phyloP scores from a whole-genome alignment of 2,797 vertebrate genomes.

The Aeoliscus strigatus region DNA sequence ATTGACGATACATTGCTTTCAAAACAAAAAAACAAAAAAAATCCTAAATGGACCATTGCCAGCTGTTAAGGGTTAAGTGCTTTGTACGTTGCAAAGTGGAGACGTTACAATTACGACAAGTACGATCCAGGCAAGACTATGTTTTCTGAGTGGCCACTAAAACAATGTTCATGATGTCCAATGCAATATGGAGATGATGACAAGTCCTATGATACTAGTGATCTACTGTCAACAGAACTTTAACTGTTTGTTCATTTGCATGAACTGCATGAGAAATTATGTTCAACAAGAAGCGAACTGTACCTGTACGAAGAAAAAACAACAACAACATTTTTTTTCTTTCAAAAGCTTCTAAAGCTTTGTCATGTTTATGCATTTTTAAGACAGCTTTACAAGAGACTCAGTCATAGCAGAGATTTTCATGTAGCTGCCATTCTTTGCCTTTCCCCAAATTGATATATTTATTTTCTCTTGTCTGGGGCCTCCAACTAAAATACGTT shows the following conservation, averaged over 20 bases:
- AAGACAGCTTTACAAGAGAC: slow-evolving; percentile 86
- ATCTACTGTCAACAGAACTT: slow-evolving; percentile 70
- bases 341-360: slow-evolving; percentile 85
- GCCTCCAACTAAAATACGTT: slow-evolving; percentile 46
- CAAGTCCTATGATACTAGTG: slow-evolving; percentile 66
- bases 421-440: slow-evolving; percentile 87
- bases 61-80: slow-evolving; percentile 75
- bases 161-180: slow-evolving; percentile 52
- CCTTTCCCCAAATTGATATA: slow-evolving; percentile 76
- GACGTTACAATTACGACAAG: slow-evolving; percentile 68
- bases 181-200: slow-evolving; percentile 68
- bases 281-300: slow-evolving; percentile 81
- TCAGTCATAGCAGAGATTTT: slow-evolving; percentile 79
- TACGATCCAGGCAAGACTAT: slow-evolving; percentile 57
- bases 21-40: too few species aligned
- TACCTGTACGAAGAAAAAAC: slow-evolving; percentile 71
- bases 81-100: slow-evolving; percentile 80
- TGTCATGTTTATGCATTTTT: slow-evolving; percentile 86
- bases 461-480: slow-evolving; percentile 67
- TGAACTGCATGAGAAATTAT: slow-evolving; percentile 93
- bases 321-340: too few species aligned
- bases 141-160: slow-evolving; percentile 43
- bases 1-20: slow-evolving; percentile 58
- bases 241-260: slow-evolving; percentile 85
- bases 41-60: slow-evolving; percentile 57